Percentiles rank a stretch among this genome's conserved stretches.
These are phyloP conservation scores for Macquaria australasica DNA, from an alignment of 2,113 vertebrate genomes.

Conservation along the genomic window DNA sequence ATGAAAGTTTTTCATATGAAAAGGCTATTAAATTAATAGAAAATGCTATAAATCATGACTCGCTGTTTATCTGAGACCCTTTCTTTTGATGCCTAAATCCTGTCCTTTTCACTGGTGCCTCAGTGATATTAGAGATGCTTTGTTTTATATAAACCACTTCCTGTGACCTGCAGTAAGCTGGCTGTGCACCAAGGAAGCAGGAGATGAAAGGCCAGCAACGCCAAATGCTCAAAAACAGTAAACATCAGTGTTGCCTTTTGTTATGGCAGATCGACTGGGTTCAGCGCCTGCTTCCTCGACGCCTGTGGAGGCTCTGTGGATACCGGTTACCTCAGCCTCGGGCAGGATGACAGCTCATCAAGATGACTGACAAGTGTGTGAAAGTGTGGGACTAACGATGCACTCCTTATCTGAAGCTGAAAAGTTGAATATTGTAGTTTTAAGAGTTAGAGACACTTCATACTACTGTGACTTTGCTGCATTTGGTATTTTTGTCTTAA, in stretches of 20 bases:
- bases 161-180: constrained; percentile 26
- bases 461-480: background rate
- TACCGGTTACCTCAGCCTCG: constrained; percentile 48
- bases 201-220: constrained; percentile 41
- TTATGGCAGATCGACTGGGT: constrained; percentile 37
- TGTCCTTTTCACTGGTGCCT: background rate
- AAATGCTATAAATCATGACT: constrained; percentile 25
- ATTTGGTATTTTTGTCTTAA: constrained; percentile 19
- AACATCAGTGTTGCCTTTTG: constrained; percentile 53
- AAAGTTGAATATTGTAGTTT: constrained; percentile 16
- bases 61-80: background rate
- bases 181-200: background rate
- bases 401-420: constrained; percentile 1
- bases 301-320: constrained; percentile 52
- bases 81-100: constrained; percentile 24
- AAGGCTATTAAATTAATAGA: constrained; percentile 31
- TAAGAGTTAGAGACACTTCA: background rate
- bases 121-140: background rate
- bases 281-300: constrained; percentile 26
- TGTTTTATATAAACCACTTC: constrained; percentile 13
- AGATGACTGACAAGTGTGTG: constrained; percentile 60
- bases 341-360: constrained; percentile 53
- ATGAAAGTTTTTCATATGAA: constrained; percentile 55
- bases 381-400: constrained; percentile 19
- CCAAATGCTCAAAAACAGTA: constrained; percentile 36